Conservation (phyloP, 2,113 vertebrate species). For the Mus spicilegus region DNA sequence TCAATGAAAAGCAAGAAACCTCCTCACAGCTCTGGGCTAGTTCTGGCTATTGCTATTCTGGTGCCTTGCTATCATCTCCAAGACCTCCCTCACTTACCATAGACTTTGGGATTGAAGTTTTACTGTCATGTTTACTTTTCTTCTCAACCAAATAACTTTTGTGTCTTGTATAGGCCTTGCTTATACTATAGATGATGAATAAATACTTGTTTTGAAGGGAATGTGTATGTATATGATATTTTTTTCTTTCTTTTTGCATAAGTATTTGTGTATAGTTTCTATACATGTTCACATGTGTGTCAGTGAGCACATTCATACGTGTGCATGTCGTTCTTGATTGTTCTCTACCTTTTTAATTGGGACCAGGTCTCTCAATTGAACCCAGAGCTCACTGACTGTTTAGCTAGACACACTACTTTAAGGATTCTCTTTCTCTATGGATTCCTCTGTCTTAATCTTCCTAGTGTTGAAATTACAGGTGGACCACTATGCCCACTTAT, state of each 20-base stretch:
- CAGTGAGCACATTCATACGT: not conserved
- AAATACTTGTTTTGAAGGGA: conserved; percentile 13
- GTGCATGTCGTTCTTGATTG: no score
- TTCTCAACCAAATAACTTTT: not conserved
- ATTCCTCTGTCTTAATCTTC: no score
- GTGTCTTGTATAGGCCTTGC: not conserved
- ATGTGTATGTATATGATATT: not conserved
- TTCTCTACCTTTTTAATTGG: not conserved
- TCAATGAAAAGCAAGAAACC: not conserved
- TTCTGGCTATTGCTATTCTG: not conserved
- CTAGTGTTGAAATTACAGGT: not conserved
- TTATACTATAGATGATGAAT: not conserved
- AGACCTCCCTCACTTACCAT: not conserved
- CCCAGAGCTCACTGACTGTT: not conserved
- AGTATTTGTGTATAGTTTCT: not conserved
- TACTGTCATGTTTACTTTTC: not conserved
- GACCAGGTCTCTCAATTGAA: not conserved
- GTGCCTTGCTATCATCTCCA: not conserved
- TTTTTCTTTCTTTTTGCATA: not conserved
- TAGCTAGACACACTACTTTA: not conserved
- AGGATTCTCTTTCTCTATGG: not conserved
- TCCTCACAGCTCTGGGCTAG: not conserved
- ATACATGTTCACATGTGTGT: not conserved
- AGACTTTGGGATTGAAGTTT: not conserved
- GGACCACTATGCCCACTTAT: no score